A percentile compares a stretch with the other conserved stretches of the same genome.
phyloP scores from a whole-genome alignment of 2,888 invertebrate genomes.

The Sturmia bella region DNA sequence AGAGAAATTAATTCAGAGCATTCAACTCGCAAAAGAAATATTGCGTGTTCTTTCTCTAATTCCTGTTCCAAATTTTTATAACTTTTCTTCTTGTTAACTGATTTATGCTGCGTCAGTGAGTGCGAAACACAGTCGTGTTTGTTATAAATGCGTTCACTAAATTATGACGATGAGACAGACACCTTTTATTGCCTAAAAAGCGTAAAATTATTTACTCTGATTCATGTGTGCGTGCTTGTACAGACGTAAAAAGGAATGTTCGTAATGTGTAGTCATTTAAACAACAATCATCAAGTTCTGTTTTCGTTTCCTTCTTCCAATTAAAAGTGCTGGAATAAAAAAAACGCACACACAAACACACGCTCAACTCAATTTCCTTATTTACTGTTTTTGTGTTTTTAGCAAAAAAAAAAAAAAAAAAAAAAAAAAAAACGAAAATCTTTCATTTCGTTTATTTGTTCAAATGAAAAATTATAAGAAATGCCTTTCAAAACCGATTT shows the following conservation, averaged over 20 bases:
- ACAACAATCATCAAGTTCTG: background rate
- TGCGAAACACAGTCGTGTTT: background rate
- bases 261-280: too few species aligned
- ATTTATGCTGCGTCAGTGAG: conserved; percentile 18
- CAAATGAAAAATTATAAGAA: background rate
- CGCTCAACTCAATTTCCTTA: conserved; percentile 57
- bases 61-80: background rate
- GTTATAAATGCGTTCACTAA: conserved; percentile 23
- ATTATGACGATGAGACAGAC: background rate
- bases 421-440: too few species aligned
- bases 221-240: background rate
- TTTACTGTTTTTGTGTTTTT: conserved; percentile 14
- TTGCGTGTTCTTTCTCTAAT: background rate
- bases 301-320: conserved; percentile 2
- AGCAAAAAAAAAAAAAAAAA: too few species aligned
- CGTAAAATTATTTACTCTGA: conserved; percentile 6
- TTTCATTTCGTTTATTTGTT: background rate
- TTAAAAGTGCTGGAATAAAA: conserved; percentile 28
- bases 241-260: background rate
- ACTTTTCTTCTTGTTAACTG: background rate
- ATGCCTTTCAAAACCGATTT: background rate
- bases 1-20: too few species aligned
- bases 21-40: background rate
- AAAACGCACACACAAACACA: too few species aligned
- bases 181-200: background rate